Percentiles rank a stretch among this genome's conserved stretches.
Conservation (phyloP, 2,113 vertebrate species). For the Toxotes jaculatrix region DNA sequence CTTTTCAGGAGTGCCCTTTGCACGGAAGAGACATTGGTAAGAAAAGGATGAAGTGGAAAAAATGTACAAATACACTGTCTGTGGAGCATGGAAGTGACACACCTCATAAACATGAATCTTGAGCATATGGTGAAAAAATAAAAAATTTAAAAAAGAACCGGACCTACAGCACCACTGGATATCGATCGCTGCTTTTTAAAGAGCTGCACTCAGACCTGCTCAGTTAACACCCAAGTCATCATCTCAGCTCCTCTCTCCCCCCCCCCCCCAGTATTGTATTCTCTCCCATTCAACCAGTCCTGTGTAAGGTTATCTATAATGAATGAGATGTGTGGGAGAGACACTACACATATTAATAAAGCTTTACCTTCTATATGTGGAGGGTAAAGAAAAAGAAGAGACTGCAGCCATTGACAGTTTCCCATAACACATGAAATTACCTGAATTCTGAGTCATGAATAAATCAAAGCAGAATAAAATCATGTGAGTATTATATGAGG, state of each 20-base stretch:
- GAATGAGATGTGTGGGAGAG: constrained; percentile 57
- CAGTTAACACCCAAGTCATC: constrained; percentile 34
- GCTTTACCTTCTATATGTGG: constrained; percentile 15
- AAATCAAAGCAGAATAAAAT: constrained; percentile 26
- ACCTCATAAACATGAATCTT: background rate
- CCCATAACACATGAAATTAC: background rate
- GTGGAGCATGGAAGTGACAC: background rate
- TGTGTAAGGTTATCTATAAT: constrained; percentile 66
- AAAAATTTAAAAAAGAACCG: background rate
- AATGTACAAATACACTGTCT: background rate
- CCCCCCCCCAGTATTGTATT: constrained; percentile 1
- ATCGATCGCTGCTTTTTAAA: constrained; percentile 12
- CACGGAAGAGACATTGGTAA: background rate
- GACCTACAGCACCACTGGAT: background rate
- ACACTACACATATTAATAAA: constrained; percentile 56
- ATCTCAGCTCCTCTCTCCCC: constrained; percentile 5
- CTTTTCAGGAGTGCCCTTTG: background rate
- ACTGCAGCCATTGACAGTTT: background rate
- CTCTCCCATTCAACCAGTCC: constrained; percentile 37
- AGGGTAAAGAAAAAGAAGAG: background rate
- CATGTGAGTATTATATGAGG: background rate
- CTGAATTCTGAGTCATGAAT: constrained; percentile 7
- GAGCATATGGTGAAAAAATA: no score
- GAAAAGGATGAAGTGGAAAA: background rate
- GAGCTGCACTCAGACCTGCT: constrained; percentile 23